Percentiles rank a stretch among this genome's conserved stretches.
These are phyloP conservation scores for Melitaea cinxia DNA, from an alignment of 1,140 invertebrate species.

Conservation along the genomic window DNA sequence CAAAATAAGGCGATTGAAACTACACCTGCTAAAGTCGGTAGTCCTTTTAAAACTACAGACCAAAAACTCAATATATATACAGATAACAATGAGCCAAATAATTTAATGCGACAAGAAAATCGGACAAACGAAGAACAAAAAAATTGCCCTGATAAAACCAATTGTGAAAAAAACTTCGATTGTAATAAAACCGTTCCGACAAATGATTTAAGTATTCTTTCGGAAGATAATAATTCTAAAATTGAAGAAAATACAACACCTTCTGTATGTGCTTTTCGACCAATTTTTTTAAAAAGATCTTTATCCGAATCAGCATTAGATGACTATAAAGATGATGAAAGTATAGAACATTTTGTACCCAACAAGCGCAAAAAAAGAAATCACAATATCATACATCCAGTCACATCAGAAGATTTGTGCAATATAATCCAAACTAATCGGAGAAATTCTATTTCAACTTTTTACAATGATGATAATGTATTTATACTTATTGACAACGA, in stretches of 20 bases:
- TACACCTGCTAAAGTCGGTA: not conserved
- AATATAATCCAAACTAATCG: slow-evolving; percentile 62
- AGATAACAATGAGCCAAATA: not conserved
- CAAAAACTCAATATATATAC: no score
- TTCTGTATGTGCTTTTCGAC: not conserved
- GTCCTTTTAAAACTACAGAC: no score
- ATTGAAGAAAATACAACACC: not conserved
- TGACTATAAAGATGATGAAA: slow-evolving; percentile 36
- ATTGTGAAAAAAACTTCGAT: not conserved
- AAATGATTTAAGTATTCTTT: not conserved
- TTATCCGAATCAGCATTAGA: slow-evolving; percentile 68
- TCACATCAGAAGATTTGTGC: slow-evolving; percentile 50
- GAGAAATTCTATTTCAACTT: slow-evolving; percentile 66
- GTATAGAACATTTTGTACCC: slow-evolving; percentile 33
- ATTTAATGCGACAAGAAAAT: not conserved
- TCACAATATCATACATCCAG: slow-evolving; percentile 40
- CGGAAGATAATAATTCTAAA: not conserved
- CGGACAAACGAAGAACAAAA: not conserved
- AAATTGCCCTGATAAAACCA: not conserved
- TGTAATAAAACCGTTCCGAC: not conserved
- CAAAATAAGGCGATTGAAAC: not conserved
- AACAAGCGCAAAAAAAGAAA: slow-evolving; percentile 53
- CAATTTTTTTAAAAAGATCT: slow-evolving; percentile 55
- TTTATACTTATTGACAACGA: slow-evolving; percentile 71
- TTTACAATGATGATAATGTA: slow-evolving; percentile 66